Base-by-base conservation (phyloP, 2,797 vertebrate genomes). In the Yasuhikotakia modesta region DNA sequence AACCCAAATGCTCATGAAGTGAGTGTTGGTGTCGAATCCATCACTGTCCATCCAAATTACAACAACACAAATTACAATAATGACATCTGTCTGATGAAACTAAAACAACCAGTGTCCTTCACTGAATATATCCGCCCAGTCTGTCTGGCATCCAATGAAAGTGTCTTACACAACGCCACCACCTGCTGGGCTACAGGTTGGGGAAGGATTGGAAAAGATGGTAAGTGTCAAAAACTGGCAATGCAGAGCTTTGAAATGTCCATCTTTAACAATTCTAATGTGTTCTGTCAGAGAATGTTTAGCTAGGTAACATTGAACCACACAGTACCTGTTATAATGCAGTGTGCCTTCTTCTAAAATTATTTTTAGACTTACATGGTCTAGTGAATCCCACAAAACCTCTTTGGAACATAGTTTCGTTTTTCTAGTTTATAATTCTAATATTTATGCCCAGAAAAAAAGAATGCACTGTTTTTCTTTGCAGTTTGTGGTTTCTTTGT, bases 81-180 rank as follows among this genome's bases (percentile, higher is more conserved):
- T 0, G 90, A 93, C 86, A 78, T 91, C 1, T 84, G 90, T 35
- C 85, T 93, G 2, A 84, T 92, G 83, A 89, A 55, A 57, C 90
- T 95, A 17, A 78, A n/a, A 4, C 45, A 0, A 1, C 1, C 87
- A 0, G 81, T 94, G 22, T n/a, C 0, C 2, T 94, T 90, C 82
- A 92, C 68, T 1, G 17, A 89, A 76, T 87, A 79, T 61, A 91
- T 95, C 83, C 86, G 82, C 68, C 93, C 94, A 0, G 30, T 94
- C 82, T 96, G 94, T 82, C 87, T 96, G 57, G 93, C 94, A 10
- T 87, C 79, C 16, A 76, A 0, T 5, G 3, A 22, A 69, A 92
- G 91, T 48, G 50, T 80, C 55, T 86, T 92, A 81, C 48, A 82
- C 68, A 86, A n/a, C 0, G 32, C 60, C 14, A 90, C 88, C 0